Percentiles rank a stretch among this genome's conserved stretches.
phyloP scores from a whole-genome alignment of 1,140 invertebrate species.

The Drosophila watanabei region DNA sequence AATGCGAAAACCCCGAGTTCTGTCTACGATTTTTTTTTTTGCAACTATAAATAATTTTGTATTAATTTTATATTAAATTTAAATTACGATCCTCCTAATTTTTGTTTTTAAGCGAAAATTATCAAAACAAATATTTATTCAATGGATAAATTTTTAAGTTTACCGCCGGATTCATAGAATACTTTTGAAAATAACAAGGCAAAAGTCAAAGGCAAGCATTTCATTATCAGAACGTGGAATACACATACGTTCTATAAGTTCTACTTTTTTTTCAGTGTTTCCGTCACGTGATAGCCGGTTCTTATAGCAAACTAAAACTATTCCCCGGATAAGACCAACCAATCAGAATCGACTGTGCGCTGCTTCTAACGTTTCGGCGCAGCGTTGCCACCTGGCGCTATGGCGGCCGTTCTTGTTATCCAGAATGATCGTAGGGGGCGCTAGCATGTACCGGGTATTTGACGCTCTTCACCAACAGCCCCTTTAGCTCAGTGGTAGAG shows the following conservation, averaged over 20 bases:
- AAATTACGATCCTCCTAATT: too few species aligned
- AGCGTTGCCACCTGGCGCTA: conserved; percentile 12
- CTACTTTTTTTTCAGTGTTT: neutral
- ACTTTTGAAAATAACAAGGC: too few species aligned
- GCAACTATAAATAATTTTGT: too few species aligned
- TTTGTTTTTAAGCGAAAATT: too few species aligned
- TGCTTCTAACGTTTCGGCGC: conserved; percentile 1
- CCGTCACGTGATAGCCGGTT: neutral
- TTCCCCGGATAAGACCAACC: neutral
- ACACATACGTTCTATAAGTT: neutral
- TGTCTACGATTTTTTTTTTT: too few species aligned
- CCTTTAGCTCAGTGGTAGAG: conserved; percentile 97
- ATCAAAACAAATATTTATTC: too few species aligned
- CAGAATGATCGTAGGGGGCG: conserved; percentile 25
- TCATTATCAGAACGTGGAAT: neutral
- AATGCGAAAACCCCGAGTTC: too few species aligned
- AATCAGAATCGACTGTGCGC: conserved; percentile 2
- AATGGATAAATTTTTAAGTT: too few species aligned
- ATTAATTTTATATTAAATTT: too few species aligned
- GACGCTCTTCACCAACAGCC: conserved; percentile 85
- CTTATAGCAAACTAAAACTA: neutral
- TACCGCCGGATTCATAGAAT: too few species aligned
- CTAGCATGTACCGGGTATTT: conserved; percentile 12
- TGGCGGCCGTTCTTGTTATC: conserved; percentile 7
- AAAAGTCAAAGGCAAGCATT: neutral